Evolutionary conservation across 2,888 invertebrate genomes (phyloP).

Genomic region (Apamea crenata): DNA sequence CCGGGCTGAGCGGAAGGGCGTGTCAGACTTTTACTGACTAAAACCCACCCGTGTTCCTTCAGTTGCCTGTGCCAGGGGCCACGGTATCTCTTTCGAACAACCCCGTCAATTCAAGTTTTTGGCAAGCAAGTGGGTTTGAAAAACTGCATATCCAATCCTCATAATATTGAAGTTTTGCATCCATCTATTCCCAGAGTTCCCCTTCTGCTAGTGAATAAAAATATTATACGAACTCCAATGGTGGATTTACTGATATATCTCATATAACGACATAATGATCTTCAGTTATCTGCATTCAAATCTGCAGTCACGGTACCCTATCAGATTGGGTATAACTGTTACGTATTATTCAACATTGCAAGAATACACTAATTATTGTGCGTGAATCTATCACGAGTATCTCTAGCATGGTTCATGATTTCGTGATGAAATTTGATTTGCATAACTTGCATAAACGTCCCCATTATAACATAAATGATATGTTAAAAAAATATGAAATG

Average conservation of each 20-base stretch:
- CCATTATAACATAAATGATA: slow-evolving; percentile 8
- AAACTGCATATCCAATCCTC: neutral
- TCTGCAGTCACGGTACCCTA: slow-evolving; percentile 22
- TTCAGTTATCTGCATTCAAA: slow-evolving; percentile 25
- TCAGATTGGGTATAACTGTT: slow-evolving; percentile 37
- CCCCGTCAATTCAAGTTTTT: no score
- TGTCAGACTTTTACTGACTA: no score
- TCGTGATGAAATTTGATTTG: slow-evolving; percentile 45
- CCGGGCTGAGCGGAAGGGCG: no score
- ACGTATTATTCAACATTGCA: slow-evolving; percentile 38
- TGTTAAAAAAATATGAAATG: neutral
- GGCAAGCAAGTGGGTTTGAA: neutral
- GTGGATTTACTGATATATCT: neutral
- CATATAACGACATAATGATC: slow-evolving; percentile 15
- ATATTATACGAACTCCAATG: neutral
- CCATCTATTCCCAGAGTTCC: neutral
- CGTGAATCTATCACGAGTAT: slow-evolving; percentile 50
- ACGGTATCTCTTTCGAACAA: no score
- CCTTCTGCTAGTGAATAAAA: neutral
- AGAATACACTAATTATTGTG: slow-evolving; percentile 57
- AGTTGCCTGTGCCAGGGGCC: no score
- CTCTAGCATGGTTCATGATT: slow-evolving; percentile 46
- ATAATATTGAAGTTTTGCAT: neutral
- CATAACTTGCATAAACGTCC: slow-evolving; percentile 26
- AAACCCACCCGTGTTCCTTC: no score